These are phyloP conservation scores for Cossypha heuglini DNA, from an alignment of 2,797 vertebrate genomes.

Conservation along the genomic window DNA sequence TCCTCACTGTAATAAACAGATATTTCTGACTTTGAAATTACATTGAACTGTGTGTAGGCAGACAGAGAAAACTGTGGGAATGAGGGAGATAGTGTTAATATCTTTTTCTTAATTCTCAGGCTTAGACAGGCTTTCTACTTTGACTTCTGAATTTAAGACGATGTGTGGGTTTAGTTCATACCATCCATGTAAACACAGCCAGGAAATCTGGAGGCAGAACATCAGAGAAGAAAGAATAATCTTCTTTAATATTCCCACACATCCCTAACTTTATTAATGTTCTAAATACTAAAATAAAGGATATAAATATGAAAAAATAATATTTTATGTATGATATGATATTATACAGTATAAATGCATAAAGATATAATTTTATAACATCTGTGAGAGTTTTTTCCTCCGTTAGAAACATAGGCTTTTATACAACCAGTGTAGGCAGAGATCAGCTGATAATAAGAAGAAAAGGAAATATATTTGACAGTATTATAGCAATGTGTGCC, in stretches of 20 bases:
- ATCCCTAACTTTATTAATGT: background rate
- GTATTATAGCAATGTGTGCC: background rate
- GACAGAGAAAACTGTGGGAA: background rate
- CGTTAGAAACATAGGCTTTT: background rate
- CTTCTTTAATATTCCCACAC: background rate
- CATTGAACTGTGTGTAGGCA: background rate
- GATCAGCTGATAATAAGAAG: background rate
- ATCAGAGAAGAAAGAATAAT: background rate
- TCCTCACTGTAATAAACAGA: background rate
- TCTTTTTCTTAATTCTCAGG: background rate
- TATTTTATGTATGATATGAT: background rate
- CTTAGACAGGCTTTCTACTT: background rate
- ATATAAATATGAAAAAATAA: too few species aligned
- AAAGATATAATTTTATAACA: background rate
- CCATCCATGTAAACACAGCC: background rate
- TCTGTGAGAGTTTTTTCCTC: accelerated
- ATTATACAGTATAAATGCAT: background rate
- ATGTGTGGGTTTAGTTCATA: background rate
- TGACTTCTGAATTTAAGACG: background rate
- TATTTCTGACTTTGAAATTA: background rate
- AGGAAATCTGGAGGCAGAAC: background rate
- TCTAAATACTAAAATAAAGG: background rate
- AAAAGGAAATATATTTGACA: background rate
- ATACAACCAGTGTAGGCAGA: background rate
- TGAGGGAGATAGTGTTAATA: background rate